A percentile compares a stretch with the other conserved stretches of the same genome.
These are phyloP conservation scores for Epinephelus moara DNA, from an alignment of 2,113 vertebrate species.

Conservation along the genomic window DNA sequence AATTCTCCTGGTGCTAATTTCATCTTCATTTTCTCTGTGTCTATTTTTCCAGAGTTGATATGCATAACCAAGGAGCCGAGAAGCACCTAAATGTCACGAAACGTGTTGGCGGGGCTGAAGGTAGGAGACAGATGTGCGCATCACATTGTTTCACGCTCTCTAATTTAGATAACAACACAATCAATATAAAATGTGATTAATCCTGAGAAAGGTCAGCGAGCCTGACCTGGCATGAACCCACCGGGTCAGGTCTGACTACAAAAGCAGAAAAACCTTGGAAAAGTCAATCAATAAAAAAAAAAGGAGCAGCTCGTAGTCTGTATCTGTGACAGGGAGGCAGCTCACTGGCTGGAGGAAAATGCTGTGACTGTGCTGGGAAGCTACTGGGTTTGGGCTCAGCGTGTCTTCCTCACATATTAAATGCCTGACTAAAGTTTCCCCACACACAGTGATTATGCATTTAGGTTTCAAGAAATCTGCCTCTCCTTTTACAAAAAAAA, in stretches of 20 bases:
- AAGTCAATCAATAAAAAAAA: constrained; percentile 48
- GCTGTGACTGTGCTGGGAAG: constrained; percentile 7
- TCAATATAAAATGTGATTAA: constrained; percentile 24
- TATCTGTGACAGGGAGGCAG: constrained; percentile 23
- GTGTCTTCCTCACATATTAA: constrained; percentile 17
- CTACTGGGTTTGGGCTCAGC: background rate
- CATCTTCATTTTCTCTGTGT: background rate
- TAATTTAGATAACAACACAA: background rate
- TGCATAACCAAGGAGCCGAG: constrained; percentile 8
- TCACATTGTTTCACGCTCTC: constrained; percentile 9
- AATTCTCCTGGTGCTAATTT: constrained; percentile 10
- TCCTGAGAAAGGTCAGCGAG: constrained; percentile 18
- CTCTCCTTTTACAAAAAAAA: constrained; percentile 8
- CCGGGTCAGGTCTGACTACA: background rate
- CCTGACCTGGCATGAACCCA: constrained; percentile 5
- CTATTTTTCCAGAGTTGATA: constrained; percentile 7
- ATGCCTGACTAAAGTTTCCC: constrained; percentile 3
- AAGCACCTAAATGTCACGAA: constrained; percentile 19
- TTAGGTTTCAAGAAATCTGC: constrained; percentile 19
- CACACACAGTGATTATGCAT: constrained; percentile 16
- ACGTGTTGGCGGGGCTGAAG: background rate
- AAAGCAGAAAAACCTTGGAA: constrained; percentile 22
- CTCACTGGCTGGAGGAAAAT: constrained; percentile 29
- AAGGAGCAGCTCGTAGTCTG: constrained; percentile 31
- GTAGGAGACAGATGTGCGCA: constrained; percentile 22